Evolutionary conservation across 1,140 invertebrate genomes (phyloP).

Genomic region (Drosophila virilis): DNA sequence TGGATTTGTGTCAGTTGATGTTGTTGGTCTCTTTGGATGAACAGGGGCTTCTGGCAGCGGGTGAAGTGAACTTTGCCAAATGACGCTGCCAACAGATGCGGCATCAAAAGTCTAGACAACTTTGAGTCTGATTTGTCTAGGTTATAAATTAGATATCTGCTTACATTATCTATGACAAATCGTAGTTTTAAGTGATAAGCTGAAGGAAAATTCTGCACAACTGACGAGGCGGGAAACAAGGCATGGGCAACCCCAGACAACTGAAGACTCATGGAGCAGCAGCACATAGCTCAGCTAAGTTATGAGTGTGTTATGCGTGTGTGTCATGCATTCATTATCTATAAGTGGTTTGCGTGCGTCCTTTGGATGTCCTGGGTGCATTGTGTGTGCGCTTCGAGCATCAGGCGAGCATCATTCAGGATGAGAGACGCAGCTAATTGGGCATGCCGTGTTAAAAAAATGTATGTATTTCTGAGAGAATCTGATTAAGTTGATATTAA

Average conservation of each 20-base stretch:
- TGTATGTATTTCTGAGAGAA: too few species aligned
- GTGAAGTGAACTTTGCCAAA: conserved; percentile 36
- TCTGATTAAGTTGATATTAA: too few species aligned
- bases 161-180: conserved; percentile 52
- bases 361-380: background rate
- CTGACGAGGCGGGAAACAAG: too few species aligned
- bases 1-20: conserved; percentile 63
- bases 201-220: background rate
- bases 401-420: too few species aligned
- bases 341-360: background rate
- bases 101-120: conserved; percentile 40
- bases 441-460: too few species aligned
- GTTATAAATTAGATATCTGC: conserved; percentile 54
- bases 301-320: background rate
- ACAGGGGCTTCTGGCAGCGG: background rate
- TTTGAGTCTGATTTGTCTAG: conserved; percentile 51
- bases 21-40: conserved; percentile 13
- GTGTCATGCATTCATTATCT: background rate
- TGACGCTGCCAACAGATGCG: conserved; percentile 44
- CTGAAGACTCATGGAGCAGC: background rate
- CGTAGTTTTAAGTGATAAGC: conserved; percentile 1
- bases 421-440: too few species aligned
- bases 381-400: background rate
- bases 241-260: background rate
- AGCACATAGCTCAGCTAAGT: background rate